Base-by-base conservation (phyloP, 2,797 vertebrate genomes). In the Galagoides demidoff region DNA sequence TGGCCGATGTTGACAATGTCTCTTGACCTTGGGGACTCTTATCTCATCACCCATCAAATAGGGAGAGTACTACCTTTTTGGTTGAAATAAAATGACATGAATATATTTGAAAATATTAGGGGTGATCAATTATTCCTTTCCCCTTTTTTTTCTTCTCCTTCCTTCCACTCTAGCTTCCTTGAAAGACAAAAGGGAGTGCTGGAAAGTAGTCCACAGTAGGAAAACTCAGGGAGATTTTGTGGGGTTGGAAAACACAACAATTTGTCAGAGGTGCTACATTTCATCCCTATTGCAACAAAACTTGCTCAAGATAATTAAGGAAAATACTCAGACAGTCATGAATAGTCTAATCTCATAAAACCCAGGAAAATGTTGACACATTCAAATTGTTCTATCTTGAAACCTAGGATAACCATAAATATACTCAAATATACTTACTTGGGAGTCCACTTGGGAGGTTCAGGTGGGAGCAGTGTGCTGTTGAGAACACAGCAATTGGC, bases 381-480 rank as follows among this genome's bases (percentile, higher is more conserved):
- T 91, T 89, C 34, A 82, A 57, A 74, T 73, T 10, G 19, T 49
- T 89, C 1, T 25, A 57, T 78, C 84, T 73, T 23, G 37, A 78
- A 89, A 66, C 14, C 59, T 49, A 61, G 6, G 64, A 68, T 25
- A 49, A 20, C 27, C 27, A 14, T 16, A 83, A 66, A n/a, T 6
- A 37, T 0, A 14, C n/a, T 71, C 17, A 77, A 43, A 43, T 43
- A 6, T 43, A 43, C 39, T 43, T 43, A 6, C 7, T 43, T 43
- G 39, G 39, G 66, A 93, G 27, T 39, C 3, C 49, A 13, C 29
- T 61, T 59, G 52, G 27, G n/a, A 81, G 55, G 9, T 57, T 71
- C 10, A 2, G 13, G 29, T 49, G 17, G 83, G 34, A 57, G 55
- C 3, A 63, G 4, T 0, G 23, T 6, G 3, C 7, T 37, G 3